These are phyloP conservation scores for Neodiprion lecontei DNA, from an alignment of 1,140 invertebrate genomes.

Conservation along the genomic window DNA sequence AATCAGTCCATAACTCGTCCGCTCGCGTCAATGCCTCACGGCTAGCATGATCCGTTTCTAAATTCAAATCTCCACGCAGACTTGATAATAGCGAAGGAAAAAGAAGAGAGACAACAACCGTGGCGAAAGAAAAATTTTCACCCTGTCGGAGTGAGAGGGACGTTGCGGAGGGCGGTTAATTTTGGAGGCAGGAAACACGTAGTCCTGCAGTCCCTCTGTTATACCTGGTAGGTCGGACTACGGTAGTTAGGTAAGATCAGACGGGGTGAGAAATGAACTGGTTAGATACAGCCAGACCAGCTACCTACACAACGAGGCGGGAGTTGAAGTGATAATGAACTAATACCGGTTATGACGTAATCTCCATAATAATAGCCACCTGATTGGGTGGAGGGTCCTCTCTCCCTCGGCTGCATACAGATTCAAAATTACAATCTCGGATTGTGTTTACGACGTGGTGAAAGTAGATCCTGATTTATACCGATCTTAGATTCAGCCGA, in stretches of 20 bases:
- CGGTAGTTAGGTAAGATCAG: neutral
- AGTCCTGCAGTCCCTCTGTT: too few relatives aligned
- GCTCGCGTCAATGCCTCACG: neutral
- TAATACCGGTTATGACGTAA: conserved; percentile 59
- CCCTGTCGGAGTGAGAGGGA: too few relatives aligned
- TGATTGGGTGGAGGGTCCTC: conserved; percentile 57
- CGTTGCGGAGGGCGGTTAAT: too few relatives aligned
- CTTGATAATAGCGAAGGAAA: neutral
- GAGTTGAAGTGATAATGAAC: conserved; percentile 54
- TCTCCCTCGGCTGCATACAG: conserved; percentile 56
- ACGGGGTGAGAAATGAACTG: neutral
- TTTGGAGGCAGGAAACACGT: too few relatives aligned
- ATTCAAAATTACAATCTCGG: conserved; percentile 56
- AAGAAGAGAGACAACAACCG: neutral
- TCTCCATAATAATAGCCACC: conserved; percentile 60
- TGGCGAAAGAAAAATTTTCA: too few relatives aligned
- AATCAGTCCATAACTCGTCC: neutral
- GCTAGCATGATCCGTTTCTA: neutral
- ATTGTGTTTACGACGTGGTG: conserved; percentile 10
- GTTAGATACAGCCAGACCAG: neutral
- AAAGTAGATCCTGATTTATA: conserved; percentile 5
- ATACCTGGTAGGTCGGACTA: neutral
- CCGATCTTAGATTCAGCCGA: neutral
- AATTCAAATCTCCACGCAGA: neutral
- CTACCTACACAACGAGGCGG: neutral